phyloP scores from a whole-genome alignment of 2,113 vertebrate species.

The Progne subis region DNA sequence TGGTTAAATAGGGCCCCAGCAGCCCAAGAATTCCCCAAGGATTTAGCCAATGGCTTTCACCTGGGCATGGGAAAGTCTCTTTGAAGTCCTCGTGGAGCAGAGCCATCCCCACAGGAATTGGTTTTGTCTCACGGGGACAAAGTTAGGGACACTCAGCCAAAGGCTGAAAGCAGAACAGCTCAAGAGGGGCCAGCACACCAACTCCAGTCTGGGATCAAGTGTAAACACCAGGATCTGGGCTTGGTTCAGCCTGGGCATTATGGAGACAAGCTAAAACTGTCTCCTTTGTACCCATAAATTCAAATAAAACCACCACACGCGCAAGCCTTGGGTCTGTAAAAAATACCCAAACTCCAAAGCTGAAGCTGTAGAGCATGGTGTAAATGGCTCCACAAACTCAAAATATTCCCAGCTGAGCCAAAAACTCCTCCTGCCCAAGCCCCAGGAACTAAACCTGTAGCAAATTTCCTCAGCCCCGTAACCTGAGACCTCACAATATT shows the following conservation, averaged over 20 bases:
- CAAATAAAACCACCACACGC: neutral
- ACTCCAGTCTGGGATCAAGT: neutral
- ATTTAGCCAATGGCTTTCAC: accelerated
- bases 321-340: neutral
- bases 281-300: neutral
- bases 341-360: neutral
- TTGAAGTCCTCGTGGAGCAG: neutral
- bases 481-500: neutral
- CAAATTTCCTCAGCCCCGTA: neutral
- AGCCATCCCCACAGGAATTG: neutral
- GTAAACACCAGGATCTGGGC: too few species aligned
- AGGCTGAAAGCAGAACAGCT: neutral
- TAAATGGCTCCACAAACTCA: neutral
- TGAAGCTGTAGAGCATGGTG: accelerated
- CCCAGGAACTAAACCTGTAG: neutral
- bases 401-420: neutral
- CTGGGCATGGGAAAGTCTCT: neutral
- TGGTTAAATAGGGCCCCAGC: neutral
- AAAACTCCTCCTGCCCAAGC: neutral
- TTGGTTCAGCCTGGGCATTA: neutral
- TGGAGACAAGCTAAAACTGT: neutral
- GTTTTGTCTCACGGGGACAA: neutral
- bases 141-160: neutral
- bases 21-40: neutral
- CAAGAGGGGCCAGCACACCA: neutral